Percentiles rank a stretch among this genome's conserved stretches.
phyloP scores from a whole-genome alignment of 1,140 invertebrate genomes.

The Globodera ellingtonae region DNA sequence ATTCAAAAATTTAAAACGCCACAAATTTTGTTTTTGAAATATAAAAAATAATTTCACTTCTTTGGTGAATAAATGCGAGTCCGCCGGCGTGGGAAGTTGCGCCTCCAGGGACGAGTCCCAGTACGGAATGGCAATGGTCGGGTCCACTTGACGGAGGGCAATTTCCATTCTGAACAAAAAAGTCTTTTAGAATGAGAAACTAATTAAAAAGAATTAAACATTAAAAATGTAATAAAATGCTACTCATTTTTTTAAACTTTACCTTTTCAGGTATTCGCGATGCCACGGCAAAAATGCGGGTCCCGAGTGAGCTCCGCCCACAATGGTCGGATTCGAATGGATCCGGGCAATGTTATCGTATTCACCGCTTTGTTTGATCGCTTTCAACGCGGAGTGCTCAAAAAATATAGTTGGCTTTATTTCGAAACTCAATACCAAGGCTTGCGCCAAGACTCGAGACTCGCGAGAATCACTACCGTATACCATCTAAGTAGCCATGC shows the following conservation, averaged over 20 bases:
- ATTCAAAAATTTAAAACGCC: not conserved
- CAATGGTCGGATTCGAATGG: conserved; percentile 54
- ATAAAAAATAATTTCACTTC: conserved; percentile 21
- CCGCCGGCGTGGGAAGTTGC: conserved; percentile 56
- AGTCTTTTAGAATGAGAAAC: no score
- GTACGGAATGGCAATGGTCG: conserved; percentile 46
- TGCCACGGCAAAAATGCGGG: conserved; percentile 54
- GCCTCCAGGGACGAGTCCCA: conserved; percentile 60
- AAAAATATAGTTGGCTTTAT: not conserved
- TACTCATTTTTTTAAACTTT: no score
- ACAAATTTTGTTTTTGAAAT: not conserved
- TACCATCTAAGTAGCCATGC: no score
- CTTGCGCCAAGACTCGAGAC: no score
- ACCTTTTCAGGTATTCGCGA: conserved; percentile 50
- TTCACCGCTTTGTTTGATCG: conserved; percentile 64
- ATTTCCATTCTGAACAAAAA: conserved; percentile 45
- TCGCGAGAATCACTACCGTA: no score
- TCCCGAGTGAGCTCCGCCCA: conserved; percentile 54
- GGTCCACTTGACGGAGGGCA: conserved; percentile 51
- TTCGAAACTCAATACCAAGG: no score
- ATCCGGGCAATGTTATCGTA: conserved; percentile 55
- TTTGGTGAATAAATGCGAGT: conserved; percentile 64
- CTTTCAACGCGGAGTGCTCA: conserved; percentile 63
- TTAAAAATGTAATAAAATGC: no score
- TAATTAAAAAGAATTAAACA: no score